A percentile compares a stretch with the other conserved stretches of the same genome.
These are phyloP conservation scores for Xylocopa sonorina DNA, from an alignment of 1,140 invertebrate species.

Conservation along the genomic window DNA sequence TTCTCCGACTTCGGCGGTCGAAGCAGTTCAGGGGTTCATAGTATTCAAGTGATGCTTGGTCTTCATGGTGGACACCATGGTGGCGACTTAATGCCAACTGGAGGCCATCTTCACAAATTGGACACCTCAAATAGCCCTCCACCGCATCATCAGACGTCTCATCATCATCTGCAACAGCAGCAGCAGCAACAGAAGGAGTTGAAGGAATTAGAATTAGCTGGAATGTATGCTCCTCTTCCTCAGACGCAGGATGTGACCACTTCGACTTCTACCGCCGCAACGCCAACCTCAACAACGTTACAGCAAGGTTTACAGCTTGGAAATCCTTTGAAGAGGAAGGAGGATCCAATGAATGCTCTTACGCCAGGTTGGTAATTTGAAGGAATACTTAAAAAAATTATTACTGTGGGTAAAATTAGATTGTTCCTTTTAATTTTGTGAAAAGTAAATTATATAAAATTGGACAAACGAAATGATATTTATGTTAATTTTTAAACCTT, in stretches of 20 bases:
- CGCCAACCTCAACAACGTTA: conserved; percentile 73
- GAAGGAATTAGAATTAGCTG: conserved; percentile 78
- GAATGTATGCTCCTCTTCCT: conserved; percentile 78
- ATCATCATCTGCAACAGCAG: conserved; percentile 76
- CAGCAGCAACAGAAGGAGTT: conserved; percentile 77
- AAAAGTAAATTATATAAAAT: no score
- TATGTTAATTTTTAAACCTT: not conserved
- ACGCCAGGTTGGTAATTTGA: conserved; percentile 71
- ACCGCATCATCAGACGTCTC: conserved; percentile 74
- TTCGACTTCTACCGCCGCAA: conserved; percentile 72
- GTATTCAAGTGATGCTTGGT: conserved; percentile 89
- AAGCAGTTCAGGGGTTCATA: conserved; percentile 83
- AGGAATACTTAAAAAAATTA: not conserved
- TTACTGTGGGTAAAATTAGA: no score
- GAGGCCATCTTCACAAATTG: conserved; percentile 81
- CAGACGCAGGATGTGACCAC: conserved; percentile 78
- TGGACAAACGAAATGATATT: not conserved
- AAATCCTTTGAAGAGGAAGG: conserved; percentile 77
- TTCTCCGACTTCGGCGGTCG: conserved; percentile 88
- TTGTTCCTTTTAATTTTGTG: no score
- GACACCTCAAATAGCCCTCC: conserved; percentile 81
- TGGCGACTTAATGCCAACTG: conserved; percentile 78
- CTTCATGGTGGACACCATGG: conserved; percentile 82
- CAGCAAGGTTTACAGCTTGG: conserved; percentile 77
- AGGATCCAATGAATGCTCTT: conserved; percentile 76